Evolutionary conservation across 2,113 vertebrate species (phyloP).

Genomic region (Malaclemys terrapin): DNA sequence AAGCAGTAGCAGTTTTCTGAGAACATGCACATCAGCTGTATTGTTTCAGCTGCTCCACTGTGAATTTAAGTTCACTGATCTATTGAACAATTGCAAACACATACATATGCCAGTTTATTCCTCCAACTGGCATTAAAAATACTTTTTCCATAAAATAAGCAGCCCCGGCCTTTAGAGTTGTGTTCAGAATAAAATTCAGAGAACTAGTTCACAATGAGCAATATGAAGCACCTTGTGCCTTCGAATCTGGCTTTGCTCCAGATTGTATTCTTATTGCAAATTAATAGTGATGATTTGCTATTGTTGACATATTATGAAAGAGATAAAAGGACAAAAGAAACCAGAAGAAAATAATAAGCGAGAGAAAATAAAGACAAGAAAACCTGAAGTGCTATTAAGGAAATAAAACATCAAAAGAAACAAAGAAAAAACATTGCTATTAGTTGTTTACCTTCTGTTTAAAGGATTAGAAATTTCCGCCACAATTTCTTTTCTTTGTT

Average conservation of each 20-base stretch:
- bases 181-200: not conserved
- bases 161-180: not conserved
- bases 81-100: not conserved
- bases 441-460: not conserved
- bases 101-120: rapidly evolving
- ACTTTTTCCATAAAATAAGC: not conserved
- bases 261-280: not conserved
- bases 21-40: rapidly evolving
- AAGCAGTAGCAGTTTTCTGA: not conserved
- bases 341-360: not conserved
- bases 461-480: not conserved
- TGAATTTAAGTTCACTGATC: rapidly evolving
- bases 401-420: slow-evolving; percentile 54
- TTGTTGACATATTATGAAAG: not conserved
- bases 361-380: not conserved
- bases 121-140: not conserved
- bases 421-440: not conserved
- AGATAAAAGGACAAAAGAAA: not conserved
- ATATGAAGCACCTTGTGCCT: not conserved
- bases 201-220: not conserved
- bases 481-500: not conserved
- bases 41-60: rapidly evolving
- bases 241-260: not conserved
- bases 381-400: not conserved
- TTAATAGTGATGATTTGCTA: not conserved